Percentiles rank a stretch among this genome's conserved stretches.
phyloP scores from a whole-genome alignment of 2,888 invertebrate genomes.

The Drosophila anomelani region DNA sequence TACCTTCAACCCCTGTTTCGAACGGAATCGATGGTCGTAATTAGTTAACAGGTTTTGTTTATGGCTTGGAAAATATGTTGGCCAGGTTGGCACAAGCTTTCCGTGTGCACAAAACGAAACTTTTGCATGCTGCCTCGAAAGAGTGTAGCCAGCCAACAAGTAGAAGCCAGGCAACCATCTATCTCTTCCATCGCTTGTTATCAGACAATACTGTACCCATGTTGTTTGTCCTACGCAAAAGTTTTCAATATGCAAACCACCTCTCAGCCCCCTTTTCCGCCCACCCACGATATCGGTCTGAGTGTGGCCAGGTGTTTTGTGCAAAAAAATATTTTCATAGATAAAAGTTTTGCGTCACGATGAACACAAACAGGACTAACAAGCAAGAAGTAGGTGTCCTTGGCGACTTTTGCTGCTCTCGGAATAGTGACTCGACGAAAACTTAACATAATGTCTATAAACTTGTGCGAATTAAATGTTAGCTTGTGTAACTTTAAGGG shows the following conservation, averaged over 20 bases:
- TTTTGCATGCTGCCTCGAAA: conserved; percentile 6
- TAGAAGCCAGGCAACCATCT: conserved; percentile 12
- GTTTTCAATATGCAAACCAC: conserved; percentile 73
- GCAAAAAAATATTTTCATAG: conserved; percentile 69
- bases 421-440: conserved; percentile 49
- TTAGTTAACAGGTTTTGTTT: conserved; percentile 5
- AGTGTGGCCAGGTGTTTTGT: conserved; percentile 68
- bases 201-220: conserved; percentile 50
- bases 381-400: conserved; percentile 41
- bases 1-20: not conserved
- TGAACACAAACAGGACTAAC: conserved; percentile 34
- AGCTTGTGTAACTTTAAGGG: not conserved
- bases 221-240: conserved; percentile 68
- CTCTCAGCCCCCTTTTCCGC: not conserved
- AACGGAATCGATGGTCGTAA: conserved; percentile 1
- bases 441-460: conserved; percentile 47
- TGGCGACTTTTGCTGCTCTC: conserved; percentile 60
- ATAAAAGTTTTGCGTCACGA: conserved; percentile 73
- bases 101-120: not conserved
- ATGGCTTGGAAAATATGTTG: conserved; percentile 5
- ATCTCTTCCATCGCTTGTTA: conserved; percentile 47
- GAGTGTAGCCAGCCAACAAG: not conserved
- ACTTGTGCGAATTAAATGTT: conserved; percentile 32
- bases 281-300: conserved; percentile 18
- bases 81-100: not conserved